phyloP scores from a whole-genome alignment of 2,113 vertebrate species.

The Podocnemis expansa region DNA sequence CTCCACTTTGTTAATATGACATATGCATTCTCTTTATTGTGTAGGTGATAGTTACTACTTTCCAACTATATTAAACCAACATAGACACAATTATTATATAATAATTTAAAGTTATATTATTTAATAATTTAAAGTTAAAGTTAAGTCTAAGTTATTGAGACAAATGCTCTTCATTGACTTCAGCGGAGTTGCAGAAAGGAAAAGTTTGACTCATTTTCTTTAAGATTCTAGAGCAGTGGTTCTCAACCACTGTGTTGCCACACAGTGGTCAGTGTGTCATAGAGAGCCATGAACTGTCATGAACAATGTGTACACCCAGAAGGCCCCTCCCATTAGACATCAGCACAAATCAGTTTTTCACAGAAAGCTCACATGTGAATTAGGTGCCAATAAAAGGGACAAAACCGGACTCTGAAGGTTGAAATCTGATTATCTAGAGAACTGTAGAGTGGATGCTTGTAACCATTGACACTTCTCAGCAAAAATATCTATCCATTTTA shows the following conservation, averaged over 20 bases:
- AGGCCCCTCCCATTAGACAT: neutral
- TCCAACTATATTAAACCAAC: neutral
- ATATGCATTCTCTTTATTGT: slow-evolving; percentile 24
- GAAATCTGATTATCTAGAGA: neutral
- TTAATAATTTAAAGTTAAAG: too few species aligned
- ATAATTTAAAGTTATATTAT: too few species aligned
- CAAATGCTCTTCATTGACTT: neutral
- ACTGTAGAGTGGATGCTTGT: neutral
- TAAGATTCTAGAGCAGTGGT: neutral
- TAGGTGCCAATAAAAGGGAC: neutral
- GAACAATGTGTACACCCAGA: accelerated
- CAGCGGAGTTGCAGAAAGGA: neutral
- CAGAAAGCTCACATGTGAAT: neutral
- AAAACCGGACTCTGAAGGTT: neutral
- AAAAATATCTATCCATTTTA: neutral
- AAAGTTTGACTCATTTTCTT: neutral
- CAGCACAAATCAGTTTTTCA: accelerated
- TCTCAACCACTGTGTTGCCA: too few species aligned
- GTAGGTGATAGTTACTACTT: slow-evolving; percentile 17
- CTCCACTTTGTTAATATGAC: slow-evolving; percentile 40
- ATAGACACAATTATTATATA: neutral
- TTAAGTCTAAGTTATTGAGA: neutral
- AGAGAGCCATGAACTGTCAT: too few species aligned
- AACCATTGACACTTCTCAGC: accelerated
- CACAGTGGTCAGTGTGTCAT: too few species aligned